Evolutionary conservation across 2,888 invertebrate species (phyloP).

Genomic region (Euzophera pinguis): DNA sequence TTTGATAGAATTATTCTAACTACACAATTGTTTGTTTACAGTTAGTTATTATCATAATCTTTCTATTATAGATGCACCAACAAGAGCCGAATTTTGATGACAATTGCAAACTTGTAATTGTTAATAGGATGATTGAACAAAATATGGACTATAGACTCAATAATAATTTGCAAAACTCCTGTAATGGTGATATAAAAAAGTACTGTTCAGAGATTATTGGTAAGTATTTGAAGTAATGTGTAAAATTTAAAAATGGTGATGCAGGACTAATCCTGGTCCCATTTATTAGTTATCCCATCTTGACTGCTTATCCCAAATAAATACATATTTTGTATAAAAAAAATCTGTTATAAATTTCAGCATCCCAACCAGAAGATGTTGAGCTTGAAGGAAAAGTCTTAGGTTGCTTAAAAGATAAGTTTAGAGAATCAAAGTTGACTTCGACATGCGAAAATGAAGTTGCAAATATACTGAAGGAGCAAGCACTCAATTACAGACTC

Average conservation of each 20-base stretch:
- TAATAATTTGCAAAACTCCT: slow-evolving; percentile 89
- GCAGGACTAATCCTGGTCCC: no score
- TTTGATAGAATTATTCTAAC: background rate
- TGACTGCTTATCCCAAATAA: no score
- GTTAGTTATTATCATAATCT: background rate
- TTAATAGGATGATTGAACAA: slow-evolving; percentile 93
- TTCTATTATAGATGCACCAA: slow-evolving; percentile 81
- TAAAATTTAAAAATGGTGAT: no score
- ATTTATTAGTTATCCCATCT: no score
- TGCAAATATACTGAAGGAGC: slow-evolving; percentile 89
- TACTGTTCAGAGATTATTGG: slow-evolving; percentile 70
- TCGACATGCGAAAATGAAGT: slow-evolving; percentile 90
- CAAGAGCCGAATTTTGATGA: slow-evolving; percentile 89
- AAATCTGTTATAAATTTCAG: slow-evolving; percentile 44
- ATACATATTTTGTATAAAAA: no score
- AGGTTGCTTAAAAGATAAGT: slow-evolving; percentile 90
- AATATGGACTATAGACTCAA: slow-evolving; percentile 95
- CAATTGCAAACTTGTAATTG: slow-evolving; percentile 90
- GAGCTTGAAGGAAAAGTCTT: slow-evolving; percentile 91
- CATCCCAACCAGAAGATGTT: slow-evolving; percentile 80
- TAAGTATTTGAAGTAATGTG: slow-evolving; percentile 30
- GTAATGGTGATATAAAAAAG: slow-evolving; percentile 89
- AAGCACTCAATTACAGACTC: slow-evolving; percentile 93
- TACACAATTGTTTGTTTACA: no score
- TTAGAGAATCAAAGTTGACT: slow-evolving; percentile 86